Evolutionary conservation across 2,797 vertebrate species (phyloP).

Genomic region (Arremon brunneinucha): DNA sequence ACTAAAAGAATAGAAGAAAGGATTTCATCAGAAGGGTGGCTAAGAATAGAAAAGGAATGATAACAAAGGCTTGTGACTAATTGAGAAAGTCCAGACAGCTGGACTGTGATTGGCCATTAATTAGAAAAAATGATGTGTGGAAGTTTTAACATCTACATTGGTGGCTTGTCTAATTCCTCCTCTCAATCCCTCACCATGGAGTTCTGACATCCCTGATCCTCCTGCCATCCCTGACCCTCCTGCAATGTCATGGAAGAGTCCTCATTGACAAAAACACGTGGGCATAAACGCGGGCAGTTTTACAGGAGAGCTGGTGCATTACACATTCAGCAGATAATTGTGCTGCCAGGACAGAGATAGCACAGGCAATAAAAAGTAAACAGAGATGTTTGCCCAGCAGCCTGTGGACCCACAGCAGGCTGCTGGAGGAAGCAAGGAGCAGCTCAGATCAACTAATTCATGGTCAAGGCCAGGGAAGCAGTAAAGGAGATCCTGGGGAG

Average conservation of each 20-base stretch:
- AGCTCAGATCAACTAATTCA: neutral
- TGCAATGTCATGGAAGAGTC: neutral
- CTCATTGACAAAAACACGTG: neutral
- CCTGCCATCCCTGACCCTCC: neutral
- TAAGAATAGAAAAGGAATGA: too few species aligned
- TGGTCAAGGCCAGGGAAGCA: neutral
- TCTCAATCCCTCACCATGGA: fast-evolving
- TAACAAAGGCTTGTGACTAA: too few species aligned
- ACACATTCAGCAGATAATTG: neutral
- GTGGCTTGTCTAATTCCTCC: neutral
- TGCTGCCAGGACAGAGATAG: neutral
- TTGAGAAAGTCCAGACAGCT: too few species aligned
- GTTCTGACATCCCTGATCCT: neutral
- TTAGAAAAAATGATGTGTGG: neutral
- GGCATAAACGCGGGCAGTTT: neutral
- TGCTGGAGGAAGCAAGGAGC: neutral
- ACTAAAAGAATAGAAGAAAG: too few species aligned
- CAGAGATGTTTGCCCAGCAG: neutral
- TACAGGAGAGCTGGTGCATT: neutral
- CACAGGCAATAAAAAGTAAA: neutral
- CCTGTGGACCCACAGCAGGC: neutral
- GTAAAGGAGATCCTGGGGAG: neutral
- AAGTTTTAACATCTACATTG: neutral
- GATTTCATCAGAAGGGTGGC: too few species aligned
- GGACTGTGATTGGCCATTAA: too few species aligned